A percentile compares a stretch with the other conserved stretches of the same genome.
These are phyloP conservation scores for Reinhardtius hippoglossoides DNA, from an alignment of 2,113 vertebrate species.

Conservation along the genomic window DNA sequence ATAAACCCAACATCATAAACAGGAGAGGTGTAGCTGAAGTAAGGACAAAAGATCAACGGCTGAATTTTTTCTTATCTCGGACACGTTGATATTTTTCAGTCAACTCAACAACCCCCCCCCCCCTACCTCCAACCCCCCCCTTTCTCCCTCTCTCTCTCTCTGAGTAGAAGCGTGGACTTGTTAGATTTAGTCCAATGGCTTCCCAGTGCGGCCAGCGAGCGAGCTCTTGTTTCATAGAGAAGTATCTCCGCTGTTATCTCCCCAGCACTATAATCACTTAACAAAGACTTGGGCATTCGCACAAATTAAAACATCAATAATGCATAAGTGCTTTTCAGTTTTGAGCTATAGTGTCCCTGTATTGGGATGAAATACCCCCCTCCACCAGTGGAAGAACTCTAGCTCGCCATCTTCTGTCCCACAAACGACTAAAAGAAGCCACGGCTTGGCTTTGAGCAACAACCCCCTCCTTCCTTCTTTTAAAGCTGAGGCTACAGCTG, in stretches of 20 bases:
- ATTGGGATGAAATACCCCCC: conserved; percentile 76
- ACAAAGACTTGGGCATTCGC: conserved; percentile 88
- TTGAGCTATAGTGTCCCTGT: conserved; percentile 80
- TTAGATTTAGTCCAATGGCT: conserved; percentile 78
- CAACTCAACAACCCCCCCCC: conserved; percentile 39
- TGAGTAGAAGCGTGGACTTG: conserved; percentile 55
- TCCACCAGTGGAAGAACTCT: conserved; percentile 65
- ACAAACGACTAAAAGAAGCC: conserved; percentile 59
- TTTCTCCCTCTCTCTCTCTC: conserved; percentile 5
- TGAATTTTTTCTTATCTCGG: conserved; percentile 73
- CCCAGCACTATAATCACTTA: conserved; percentile 86
- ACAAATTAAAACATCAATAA: conserved; percentile 90
- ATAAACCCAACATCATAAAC: conserved; percentile 85
- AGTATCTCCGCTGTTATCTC: conserved; percentile 84
- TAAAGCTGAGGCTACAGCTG: conserved; percentile 56
- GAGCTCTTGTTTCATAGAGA: conserved; percentile 83
- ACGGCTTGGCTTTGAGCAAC: conserved; percentile 39
- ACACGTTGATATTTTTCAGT: conserved; percentile 79
- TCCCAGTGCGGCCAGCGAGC: conserved; percentile 71
- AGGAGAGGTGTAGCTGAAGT: conserved; percentile 82
- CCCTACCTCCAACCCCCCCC: conserved; percentile 9
- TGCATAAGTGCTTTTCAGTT: conserved; percentile 87
- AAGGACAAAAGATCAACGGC: conserved; percentile 86
- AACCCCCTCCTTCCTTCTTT: conserved; percentile 21
- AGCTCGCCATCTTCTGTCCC: conserved; percentile 60